Evolutionary conservation across 1,140 invertebrate species (phyloP).

Genomic region (Nomia melanderi): DNA sequence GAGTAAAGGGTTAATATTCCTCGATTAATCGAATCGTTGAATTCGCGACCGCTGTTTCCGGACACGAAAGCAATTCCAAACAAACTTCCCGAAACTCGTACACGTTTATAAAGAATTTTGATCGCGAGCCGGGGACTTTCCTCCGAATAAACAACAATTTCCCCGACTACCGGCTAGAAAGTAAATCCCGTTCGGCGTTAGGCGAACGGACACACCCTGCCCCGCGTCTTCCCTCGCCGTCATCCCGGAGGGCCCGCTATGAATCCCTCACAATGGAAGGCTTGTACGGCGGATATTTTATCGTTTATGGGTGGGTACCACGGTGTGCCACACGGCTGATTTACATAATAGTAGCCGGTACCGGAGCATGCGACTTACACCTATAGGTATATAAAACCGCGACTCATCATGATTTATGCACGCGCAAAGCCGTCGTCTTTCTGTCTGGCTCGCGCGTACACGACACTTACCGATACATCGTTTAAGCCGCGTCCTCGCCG

Average conservation of each 20-base stretch:
- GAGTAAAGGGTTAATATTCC: too few species aligned
- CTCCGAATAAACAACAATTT: neutral
- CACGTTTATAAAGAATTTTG: too few species aligned
- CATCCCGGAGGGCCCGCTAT: slow-evolving; percentile 24
- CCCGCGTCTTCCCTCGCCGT: slow-evolving; percentile 2
- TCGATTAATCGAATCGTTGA: too few species aligned
- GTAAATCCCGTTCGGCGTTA: neutral
- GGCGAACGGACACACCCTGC: slow-evolving; percentile 26
- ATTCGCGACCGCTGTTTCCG: too few species aligned
- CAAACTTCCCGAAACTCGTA: too few species aligned
- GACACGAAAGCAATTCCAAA: too few species aligned
- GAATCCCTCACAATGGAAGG: slow-evolving; percentile 59
- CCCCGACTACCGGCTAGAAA: neutral
- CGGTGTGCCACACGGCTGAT: slow-evolving; percentile 51
- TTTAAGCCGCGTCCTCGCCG: too few species aligned
- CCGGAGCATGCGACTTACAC: slow-evolving; percentile 45
- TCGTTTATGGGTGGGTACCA: slow-evolving; percentile 56
- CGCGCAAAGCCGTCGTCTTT: slow-evolving; percentile 15
- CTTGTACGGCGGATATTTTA: slow-evolving; percentile 65
- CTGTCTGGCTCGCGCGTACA: neutral
- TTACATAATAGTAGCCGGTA: slow-evolving; percentile 66
- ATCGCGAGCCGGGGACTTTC: too few species aligned
- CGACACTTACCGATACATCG: neutral
- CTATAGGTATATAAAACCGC: slow-evolving; percentile 40
- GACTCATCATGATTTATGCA: slow-evolving; percentile 58